A percentile compares a stretch with the other conserved stretches of the same genome.
Evolutionary conservation across 2,888 invertebrate species (phyloP).

Genomic region (Lacanobia oleracea): DNA sequence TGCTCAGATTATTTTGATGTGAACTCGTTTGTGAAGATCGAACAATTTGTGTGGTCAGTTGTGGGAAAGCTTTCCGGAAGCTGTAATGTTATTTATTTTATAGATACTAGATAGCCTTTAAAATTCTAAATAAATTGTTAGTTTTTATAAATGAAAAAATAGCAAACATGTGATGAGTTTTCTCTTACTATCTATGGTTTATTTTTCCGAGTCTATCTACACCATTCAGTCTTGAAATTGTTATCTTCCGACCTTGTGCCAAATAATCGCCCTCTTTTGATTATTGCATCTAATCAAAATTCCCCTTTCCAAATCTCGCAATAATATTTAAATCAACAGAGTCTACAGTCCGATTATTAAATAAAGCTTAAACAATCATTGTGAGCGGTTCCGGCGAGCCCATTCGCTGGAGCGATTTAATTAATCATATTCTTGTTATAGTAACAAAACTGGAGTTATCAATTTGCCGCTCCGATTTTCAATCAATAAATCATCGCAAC

Average conservation of each 20-base stretch:
- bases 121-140: too few relatives aligned
- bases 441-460: constrained; percentile 58
- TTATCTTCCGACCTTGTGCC: constrained; percentile 17
- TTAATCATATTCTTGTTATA: constrained; percentile 62
- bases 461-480: constrained; percentile 52
- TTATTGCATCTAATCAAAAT: constrained; percentile 47
- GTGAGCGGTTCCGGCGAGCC: constrained; percentile 48
- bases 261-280: constrained; percentile 28
- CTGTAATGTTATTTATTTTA: constrained; percentile 3
- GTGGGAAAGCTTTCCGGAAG: constrained; percentile 14
- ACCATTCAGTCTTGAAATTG: constrained; percentile 5
- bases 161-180: not conserved
- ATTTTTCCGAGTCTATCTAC: not conserved
- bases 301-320: constrained; percentile 40
- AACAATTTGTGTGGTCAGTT: constrained; percentile 45
- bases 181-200: not conserved
- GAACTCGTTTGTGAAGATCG: constrained; percentile 52
- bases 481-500: constrained; percentile 59
- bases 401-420: constrained; percentile 49
- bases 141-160: not conserved
- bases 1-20: constrained; percentile 55
- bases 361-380: constrained; percentile 58
- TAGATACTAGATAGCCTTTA: not conserved
- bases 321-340: constrained; percentile 53
- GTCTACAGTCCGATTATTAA: constrained; percentile 51